Base-by-base conservation (phyloP, 2,797 vertebrate species). In the Enteromius paludinosus region DNA sequence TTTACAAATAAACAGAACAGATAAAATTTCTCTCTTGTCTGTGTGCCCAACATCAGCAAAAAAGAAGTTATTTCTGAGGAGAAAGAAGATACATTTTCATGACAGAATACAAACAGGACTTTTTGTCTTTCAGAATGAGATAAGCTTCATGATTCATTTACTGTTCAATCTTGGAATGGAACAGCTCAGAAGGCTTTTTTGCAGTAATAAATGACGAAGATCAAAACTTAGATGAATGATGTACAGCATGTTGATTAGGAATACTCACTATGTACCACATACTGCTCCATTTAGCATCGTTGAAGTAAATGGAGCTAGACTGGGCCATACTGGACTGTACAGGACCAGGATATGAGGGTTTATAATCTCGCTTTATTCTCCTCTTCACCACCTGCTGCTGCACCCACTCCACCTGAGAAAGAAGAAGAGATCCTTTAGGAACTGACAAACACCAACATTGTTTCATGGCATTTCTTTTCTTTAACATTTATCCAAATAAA, bases 261-360 rank as follows among this genome's bases (percentile, higher is more conserved):
- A 7, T 88, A 96, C 98, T 98, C 90, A 99, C 98, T 93, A 99
- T 98, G 87, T 99, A 99, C 98, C 98, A 99, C 98, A 99, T 99
- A 93, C 97, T 99, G 89, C 95, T 97, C 98, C 98, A 99, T 91
- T 99, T 99, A 88, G 97, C 97, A 81, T 99, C 98, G 85, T 99
- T 99, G 92, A 97, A 99, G 91, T 95, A 98, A 86, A 97, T 97
- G 76, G 87, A 95, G 88, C 20, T 96, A 77, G 87, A 93, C 88
- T 35, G 90, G 91, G 86, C 89, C 93, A 91, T 91, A 90, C 70
- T 94, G 92, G 91, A 92, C 92, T 90, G 94, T 86, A 90, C 88
- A 89, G 49, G 90, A 85, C 84, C 87, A 84, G 47, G 90, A 90
- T 93, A 95, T 82, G 88, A 92, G 82, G 91, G 87, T 90, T 98